Evolutionary conservation across 2,113 vertebrate species (phyloP).

Genomic region (Corythornis vintsioides): DNA sequence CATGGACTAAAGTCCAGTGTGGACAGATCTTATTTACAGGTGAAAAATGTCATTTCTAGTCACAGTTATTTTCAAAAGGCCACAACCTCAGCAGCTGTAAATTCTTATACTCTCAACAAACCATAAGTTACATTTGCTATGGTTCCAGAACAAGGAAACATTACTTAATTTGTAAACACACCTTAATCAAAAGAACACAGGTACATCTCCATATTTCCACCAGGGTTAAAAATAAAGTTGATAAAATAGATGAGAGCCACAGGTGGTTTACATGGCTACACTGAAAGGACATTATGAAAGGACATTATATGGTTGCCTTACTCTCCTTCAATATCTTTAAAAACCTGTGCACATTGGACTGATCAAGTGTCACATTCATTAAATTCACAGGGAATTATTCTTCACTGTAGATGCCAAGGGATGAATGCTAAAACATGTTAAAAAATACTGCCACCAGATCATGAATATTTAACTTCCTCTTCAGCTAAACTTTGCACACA

Average conservation of each 20-base stretch:
- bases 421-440: not conserved
- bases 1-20: not conserved
- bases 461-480: not conserved
- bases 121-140: not conserved
- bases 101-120: not conserved
- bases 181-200: not conserved
- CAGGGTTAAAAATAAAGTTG: constrained; percentile 55
- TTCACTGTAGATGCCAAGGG: not conserved
- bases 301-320: constrained; percentile 1
- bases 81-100: not conserved
- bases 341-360: not conserved
- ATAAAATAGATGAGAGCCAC: not conserved
- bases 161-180: not conserved
- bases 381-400: not conserved
- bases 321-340: not conserved
- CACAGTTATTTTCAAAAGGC: not conserved
- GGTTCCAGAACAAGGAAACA: not conserved
- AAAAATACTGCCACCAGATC: not conserved
- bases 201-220: not conserved
- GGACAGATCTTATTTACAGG: not conserved
- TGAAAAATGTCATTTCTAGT: not conserved
- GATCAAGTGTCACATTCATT: not conserved
- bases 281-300: constrained; percentile 27
- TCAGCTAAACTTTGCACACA: not conserved
- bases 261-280: not conserved